Conservation (phyloP, 2,797 vertebrate genomes). For the Threskiornis aethiopicus region DNA sequence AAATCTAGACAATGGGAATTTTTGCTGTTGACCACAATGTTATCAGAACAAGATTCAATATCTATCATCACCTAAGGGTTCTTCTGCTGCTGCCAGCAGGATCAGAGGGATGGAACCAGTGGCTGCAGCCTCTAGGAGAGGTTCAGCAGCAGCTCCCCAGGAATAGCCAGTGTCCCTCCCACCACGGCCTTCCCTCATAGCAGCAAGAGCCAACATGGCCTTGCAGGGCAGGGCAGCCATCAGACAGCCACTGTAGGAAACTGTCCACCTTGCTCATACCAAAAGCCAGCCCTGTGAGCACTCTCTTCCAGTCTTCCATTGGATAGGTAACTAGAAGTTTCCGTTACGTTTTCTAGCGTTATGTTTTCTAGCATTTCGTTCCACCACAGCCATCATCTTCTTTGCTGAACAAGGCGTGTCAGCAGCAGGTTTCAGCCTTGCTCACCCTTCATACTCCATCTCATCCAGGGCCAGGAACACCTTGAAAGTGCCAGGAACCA, state of each 20-base stretch:
- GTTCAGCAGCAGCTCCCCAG: not conserved
- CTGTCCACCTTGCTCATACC: not conserved
- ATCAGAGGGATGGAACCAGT: not conserved
- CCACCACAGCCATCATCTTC: not conserved
- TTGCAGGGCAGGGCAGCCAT: not conserved
- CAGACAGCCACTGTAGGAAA: not conserved
- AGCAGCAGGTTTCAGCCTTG: not conserved
- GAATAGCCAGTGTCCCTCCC: not conserved
- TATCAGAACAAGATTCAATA: not conserved
- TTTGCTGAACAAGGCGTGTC: not conserved
- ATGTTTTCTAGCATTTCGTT: not conserved
- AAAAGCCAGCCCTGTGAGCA: not conserved
- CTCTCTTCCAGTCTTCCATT: not conserved
- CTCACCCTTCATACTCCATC: not conserved
- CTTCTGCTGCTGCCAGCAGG: not conserved
- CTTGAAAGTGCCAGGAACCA: not conserved
- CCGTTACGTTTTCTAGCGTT: not conserved
- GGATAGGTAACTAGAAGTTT: not conserved
- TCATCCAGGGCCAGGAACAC: not conserved
- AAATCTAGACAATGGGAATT: not conserved
- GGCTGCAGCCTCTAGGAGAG: not conserved
- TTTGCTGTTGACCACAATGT: not conserved
- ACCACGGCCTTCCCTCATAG: not conserved
- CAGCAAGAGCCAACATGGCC: not conserved
- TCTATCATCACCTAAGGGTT: not conserved